Conservation (phyloP, 2,113 vertebrate genomes). For the Origma solitaria region DNA sequence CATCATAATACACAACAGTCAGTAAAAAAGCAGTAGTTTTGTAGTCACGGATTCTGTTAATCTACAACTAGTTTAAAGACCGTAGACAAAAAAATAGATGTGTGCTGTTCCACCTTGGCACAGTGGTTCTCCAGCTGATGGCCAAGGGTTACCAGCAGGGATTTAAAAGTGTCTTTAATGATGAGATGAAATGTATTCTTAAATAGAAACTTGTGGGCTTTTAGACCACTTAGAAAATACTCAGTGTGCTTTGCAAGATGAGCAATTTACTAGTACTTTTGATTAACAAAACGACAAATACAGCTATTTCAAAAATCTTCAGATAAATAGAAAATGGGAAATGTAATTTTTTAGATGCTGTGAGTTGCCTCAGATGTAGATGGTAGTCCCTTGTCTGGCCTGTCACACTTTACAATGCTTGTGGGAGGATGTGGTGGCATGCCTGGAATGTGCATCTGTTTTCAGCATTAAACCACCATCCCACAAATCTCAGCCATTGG, state of each 20-base stretch:
- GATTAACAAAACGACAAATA: background rate
- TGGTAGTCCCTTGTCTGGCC: background rate
- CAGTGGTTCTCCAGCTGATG: background rate
- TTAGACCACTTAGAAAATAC: background rate
- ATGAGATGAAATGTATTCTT: background rate
- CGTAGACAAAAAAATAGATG: background rate
- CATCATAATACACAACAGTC: accelerated
- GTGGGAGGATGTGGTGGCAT: background rate
- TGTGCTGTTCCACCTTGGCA: background rate
- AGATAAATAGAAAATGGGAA: background rate
- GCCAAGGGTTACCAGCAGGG: background rate
- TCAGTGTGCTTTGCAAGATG: background rate
- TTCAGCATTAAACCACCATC: background rate
- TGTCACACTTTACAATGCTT: background rate
- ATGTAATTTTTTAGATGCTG: background rate
- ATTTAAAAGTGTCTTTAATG: background rate
- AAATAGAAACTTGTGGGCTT: background rate
- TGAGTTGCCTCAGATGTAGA: background rate
- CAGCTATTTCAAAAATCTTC: background rate
- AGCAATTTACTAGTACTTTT: background rate
- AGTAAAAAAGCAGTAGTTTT: background rate
- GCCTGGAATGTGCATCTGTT: background rate
- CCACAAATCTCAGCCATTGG: background rate
- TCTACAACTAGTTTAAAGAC: background rate
- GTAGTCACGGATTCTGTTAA: background rate